phyloP scores from a whole-genome alignment of 2,888 invertebrate species.

The Pollenia amentaria region DNA sequence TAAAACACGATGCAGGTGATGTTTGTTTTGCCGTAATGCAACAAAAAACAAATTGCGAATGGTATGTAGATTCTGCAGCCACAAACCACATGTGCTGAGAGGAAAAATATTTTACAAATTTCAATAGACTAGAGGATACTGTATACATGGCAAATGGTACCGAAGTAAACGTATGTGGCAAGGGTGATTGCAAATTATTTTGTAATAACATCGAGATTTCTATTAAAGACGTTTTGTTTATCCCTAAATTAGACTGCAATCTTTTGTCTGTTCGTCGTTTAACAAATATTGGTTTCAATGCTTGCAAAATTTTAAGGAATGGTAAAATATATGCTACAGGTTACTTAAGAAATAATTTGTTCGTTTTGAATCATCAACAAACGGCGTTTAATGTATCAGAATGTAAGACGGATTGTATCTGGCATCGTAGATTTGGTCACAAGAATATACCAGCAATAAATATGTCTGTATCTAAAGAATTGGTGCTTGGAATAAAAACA shows the following conservation, averaged over 20 bases:
- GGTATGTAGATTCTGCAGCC: constrained; percentile 60
- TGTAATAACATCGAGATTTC: constrained; percentile 25
- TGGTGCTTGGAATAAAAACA: constrained; percentile 17
- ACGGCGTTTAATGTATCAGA: constrained; percentile 11
- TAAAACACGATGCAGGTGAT: background rate
- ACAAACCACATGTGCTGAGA: constrained; percentile 55
- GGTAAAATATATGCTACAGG: background rate
- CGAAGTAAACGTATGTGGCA: constrained; percentile 19
- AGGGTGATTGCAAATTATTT: constrained; percentile 19
- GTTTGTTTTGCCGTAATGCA: constrained; percentile 41
- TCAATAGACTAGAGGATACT: constrained; percentile 10
- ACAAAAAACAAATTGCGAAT: constrained; percentile 8
- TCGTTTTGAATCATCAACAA: constrained; percentile 3
- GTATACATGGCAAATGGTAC: constrained; percentile 38
- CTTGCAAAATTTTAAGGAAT: constrained; percentile 24
- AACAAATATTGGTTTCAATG: constrained; percentile 22
- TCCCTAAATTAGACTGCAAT: constrained; percentile 40
- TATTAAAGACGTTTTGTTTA: constrained; percentile 1
- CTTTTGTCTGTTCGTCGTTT: constrained; percentile 27
- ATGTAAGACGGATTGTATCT: constrained; percentile 30
- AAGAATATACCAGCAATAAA: constrained; percentile 1
- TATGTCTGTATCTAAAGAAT: constrained; percentile 13
- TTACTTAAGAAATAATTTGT: constrained; percentile 28
- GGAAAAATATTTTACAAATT: constrained; percentile 36
- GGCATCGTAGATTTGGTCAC: constrained; percentile 53